These are phyloP conservation scores for Magallana ariakensis DNA, from an alignment of 1,140 invertebrate genomes.

Conservation along the genomic window DNA sequence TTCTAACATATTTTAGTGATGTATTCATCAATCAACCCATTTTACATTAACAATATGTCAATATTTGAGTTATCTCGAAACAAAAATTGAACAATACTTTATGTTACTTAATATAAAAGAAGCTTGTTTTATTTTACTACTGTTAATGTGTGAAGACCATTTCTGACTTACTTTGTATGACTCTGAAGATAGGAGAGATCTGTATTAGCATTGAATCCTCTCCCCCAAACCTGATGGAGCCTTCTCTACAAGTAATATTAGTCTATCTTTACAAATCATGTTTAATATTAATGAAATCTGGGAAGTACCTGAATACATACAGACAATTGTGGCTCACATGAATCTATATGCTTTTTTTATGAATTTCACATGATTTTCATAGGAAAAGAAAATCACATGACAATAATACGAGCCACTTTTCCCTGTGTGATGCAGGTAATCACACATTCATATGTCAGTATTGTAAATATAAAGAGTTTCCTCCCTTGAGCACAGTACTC, in stretches of 20 bases:
- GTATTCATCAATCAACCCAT: too few relatives aligned
- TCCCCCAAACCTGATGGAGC: conserved; percentile 84
- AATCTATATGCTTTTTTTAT: too few relatives aligned
- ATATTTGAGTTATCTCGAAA: too few relatives aligned
- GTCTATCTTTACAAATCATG: too few relatives aligned
- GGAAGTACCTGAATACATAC: too few relatives aligned
- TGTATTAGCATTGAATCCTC: conserved; percentile 89
- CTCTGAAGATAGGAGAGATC: conserved; percentile 87
- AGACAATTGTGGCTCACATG: too few relatives aligned
- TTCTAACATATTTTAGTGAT: too few relatives aligned
- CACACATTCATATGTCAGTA: not conserved
- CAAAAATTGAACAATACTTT: too few relatives aligned
- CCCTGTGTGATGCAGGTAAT: not conserved
- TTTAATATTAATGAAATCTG: too few relatives aligned
- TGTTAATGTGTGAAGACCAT: not conserved
- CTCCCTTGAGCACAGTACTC: not conserved
- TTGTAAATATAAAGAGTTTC: not conserved
- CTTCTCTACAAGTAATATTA: conserved; percentile 66
- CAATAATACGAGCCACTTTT: not conserved
- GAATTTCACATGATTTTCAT: too few relatives aligned
- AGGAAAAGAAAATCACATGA: not conserved
- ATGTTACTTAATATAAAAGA: too few relatives aligned
- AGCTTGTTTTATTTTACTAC: not conserved
- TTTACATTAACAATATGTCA: too few relatives aligned
- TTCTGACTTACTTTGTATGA: conserved; percentile 81